Base-by-base conservation (phyloP, 1,140 invertebrate genomes). In the Drosophila trapezifrons region DNA sequence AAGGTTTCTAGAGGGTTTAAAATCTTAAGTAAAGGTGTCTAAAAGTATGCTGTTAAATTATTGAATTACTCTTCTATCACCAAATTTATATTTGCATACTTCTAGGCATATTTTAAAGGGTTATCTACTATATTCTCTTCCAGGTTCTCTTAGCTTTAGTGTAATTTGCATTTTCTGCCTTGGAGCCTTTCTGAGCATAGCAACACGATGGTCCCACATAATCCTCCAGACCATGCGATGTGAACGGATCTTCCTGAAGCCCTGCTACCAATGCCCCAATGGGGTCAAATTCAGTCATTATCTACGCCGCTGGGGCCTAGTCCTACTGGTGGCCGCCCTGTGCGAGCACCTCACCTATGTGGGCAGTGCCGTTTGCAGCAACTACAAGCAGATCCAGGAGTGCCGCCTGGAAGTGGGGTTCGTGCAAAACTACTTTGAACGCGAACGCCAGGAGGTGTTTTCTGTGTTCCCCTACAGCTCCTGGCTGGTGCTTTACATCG, bases 101-200 rank as follows among this genome's bases (percentile, higher is more conserved):
- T 5, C 27, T 6, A 2, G 1, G 5, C 2, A 29, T 12, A 0
- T 1, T 13, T 32, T 32, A 0, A 49, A 17, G 9, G 1, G 0
- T 5, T 17, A 9, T 18, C 2, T 12, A 20, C 10, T 40, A 18
- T 3, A 4, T 4, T 54, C 15, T 58, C 10, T 29, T 37, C 0
- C 15, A 91, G 90, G 85, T 3, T 78, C 90, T 5, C 78, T 91
- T 0, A 91, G 67, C 49, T 91, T 91, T n/a, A 90, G 90, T 76
- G 76, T 90, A 2, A 90, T 87, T 35, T 90, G 87, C 42, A 79
- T 84, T 9, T 75, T 73, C 13, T 80, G 82, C 22, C 76, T 90
- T 46, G 66, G 66, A 27, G 51, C 75, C 5, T 87, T 91, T 40
- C 38, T 91, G 9, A 54, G 55, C 0, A 18, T 91, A 2, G 74